Evolutionary conservation across 2,113 vertebrate species (phyloP), one percentile per base, ranked within the genome.

Genomic region (Hippocampus zosterae): DNA sequence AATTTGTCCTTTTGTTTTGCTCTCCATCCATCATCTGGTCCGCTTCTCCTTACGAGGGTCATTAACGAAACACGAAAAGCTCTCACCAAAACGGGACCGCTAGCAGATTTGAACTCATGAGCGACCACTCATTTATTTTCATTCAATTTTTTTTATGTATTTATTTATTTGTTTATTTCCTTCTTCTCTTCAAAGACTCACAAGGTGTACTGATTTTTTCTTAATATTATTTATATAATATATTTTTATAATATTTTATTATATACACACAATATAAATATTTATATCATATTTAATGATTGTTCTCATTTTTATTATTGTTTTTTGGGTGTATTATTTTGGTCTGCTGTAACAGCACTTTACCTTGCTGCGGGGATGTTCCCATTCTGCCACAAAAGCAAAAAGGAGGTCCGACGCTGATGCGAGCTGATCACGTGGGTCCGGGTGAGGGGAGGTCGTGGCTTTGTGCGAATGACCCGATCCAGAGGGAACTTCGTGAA

Each of bases 291-390:
- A 29, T 29, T 29, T 29, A 57, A n/a, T n/a, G n/a, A n/a, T n/a
- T n/a, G n/a, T n/a, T n/a, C n/a, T n/a, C n/a, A n/a, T n/a, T n/a
- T 29, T 29, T 29, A 57, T 23, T 57, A 5, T 25, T 16, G 25
- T 13, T 13, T 5, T 15, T 23, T n/a, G n/a, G 10, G 53, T 2
- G 55, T 57, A 59, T 59, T 27, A 27, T 59, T 59, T 27, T 59
- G 5, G 6, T 1, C 23, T 59, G 56, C 56, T 59, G 56, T 27
- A 18, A 29, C 56, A 59, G 56, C 55, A 59, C 25, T 59, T 59
- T 16, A 74, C 3, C 57, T 67, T 41, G 66, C 48, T 56, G 37
- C 57, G 44, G 66, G 66, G n/a, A 57, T 69, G 29, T 61, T 23
- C 55, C 25, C 37, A 42, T 64, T 64, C 61, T 23, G 61, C 21